phyloP scores from a whole-genome alignment of 2,113 vertebrate genomes.

The Neolamprologus brichardi region DNA sequence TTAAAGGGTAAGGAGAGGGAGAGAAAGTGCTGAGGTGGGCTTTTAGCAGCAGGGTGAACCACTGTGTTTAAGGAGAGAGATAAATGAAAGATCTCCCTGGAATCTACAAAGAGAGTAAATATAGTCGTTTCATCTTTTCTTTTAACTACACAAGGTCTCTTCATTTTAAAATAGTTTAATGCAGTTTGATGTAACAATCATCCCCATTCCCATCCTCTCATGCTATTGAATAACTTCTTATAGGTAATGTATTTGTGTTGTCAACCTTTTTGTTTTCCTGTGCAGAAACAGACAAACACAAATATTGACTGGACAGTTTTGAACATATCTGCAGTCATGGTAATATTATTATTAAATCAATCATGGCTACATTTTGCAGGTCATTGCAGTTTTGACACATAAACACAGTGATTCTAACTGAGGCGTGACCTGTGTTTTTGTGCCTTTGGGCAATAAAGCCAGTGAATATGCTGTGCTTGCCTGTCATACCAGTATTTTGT shows the following conservation, averaged over 20 bases:
- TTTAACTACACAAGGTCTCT: constrained; percentile 29
- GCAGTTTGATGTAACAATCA: constrained; percentile 14
- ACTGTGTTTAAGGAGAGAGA: constrained; percentile 72
- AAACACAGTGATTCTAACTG: constrained; percentile 39
- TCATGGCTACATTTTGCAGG: constrained; percentile 29
- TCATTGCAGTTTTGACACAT: constrained; percentile 44
- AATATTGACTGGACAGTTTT: constrained; percentile 42
- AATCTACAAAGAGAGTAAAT: constrained; percentile 72
- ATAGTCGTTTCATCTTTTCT: constrained; percentile 61
- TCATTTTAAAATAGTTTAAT: constrained; percentile 35
- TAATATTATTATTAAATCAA: constrained; percentile 37
- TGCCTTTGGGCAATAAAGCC: constrained; percentile 50
- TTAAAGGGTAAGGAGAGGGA: constrained; percentile 71
- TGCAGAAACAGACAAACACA: background rate
- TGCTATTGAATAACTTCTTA: background rate
- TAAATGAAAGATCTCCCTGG: constrained; percentile 68
- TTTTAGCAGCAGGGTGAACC: constrained; percentile 71
- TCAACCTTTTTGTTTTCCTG: background rate
- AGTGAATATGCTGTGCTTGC: constrained; percentile 55
- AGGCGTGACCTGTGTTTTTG: constrained; percentile 46
- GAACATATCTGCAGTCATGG: constrained; percentile 24
- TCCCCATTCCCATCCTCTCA: background rate
- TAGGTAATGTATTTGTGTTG: background rate
- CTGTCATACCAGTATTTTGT: constrained; percentile 36
- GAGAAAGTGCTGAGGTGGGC: constrained; percentile 73